phyloP scores from a whole-genome alignment of 1,140 invertebrate species.

The Propsilocerus akamusi region DNA sequence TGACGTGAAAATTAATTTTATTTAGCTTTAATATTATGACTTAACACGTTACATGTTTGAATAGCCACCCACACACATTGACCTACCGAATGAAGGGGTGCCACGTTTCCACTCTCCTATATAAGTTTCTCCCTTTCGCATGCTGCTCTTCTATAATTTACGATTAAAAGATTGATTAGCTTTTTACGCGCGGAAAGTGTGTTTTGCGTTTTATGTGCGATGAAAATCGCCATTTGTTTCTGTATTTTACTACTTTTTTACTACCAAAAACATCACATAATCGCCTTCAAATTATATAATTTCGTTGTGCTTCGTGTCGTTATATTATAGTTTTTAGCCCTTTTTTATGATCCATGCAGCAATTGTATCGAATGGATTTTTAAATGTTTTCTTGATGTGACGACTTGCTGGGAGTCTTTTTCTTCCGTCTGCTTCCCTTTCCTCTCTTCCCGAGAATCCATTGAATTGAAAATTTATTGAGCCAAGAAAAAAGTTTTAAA shows the following conservation, averaged over 20 bases:
- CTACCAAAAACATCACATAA: neutral
- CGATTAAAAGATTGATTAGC: conserved; percentile 1
- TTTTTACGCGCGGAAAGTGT: neutral
- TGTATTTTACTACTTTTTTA: neutral
- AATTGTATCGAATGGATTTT: neutral
- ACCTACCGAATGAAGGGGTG: too few species aligned
- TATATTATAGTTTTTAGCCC: too few species aligned
- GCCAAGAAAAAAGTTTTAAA: too few species aligned
- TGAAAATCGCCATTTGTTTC: conserved; percentile 2
- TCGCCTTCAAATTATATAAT: neutral
- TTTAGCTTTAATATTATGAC: neutral
- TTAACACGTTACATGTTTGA: neutral
- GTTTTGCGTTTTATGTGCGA: neutral
- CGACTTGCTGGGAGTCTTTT: neutral
- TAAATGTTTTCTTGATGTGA: neutral
- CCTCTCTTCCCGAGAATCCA: too few species aligned
- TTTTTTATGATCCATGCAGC: conserved; percentile 3
- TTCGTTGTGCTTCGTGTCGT: neutral
- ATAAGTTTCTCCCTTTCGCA: neutral
- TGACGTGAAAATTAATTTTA: conserved; percentile 4
- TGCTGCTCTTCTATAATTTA: neutral
- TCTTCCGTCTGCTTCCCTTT: neutral
- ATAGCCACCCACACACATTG: too few species aligned
- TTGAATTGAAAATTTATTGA: too few species aligned
- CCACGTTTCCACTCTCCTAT: neutral